Evolutionary conservation across 92 coral and sea anemone species (phyloP), one percentile per base, ranked within the genome.

Genomic region (Palythoa caribaeorum): DNA sequence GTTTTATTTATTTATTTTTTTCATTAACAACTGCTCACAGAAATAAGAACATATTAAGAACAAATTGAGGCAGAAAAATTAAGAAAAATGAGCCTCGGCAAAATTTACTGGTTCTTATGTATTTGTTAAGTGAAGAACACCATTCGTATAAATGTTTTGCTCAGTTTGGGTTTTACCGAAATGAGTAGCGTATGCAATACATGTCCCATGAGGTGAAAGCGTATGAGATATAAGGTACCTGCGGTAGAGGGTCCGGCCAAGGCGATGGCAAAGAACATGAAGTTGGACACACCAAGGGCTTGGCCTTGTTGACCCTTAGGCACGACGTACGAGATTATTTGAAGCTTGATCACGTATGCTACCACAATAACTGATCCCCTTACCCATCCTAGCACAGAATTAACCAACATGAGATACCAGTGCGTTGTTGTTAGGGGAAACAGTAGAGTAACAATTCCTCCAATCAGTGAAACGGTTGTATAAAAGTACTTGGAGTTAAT

Each of bases 301-400:
- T 77, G 83, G 7, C n/a, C 68, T 8, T 53, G 83, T 14, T 62
- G 83, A 20, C 68, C 8, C 65, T 53, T 77, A 8, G 83, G 83
- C 35, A 77, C 68, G 9, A 66, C 51, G 16, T 12, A 20, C 5
- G 63, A 11, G 35, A 77, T 77, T 5, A 77, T 20, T 51, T 28
- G 83, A 28, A 55, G 37, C 63, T 19, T 14, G n/a, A 77, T 50
- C 14, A 51, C 62, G 47, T 77, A 77, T 9, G 39, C 11, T 20
- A 9, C 19, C 36, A 66, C 38, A 38, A 3, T 12, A 2, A 52
- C 3, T 7, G 63, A 50, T 2, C 83, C 83, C 21, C 52, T 55
- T 5, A 76, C 80, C 38, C 80, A 40, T 17, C 60, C 80, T 50
- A 50, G 38, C 38, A 76, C 38, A 17, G 37, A 50, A 9, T 50